A percentile compares a stretch with the other conserved stretches of the same genome.
phyloP scores from a whole-genome alignment of 2,888 invertebrate genomes.

The Polydesmus complanatus region DNA sequence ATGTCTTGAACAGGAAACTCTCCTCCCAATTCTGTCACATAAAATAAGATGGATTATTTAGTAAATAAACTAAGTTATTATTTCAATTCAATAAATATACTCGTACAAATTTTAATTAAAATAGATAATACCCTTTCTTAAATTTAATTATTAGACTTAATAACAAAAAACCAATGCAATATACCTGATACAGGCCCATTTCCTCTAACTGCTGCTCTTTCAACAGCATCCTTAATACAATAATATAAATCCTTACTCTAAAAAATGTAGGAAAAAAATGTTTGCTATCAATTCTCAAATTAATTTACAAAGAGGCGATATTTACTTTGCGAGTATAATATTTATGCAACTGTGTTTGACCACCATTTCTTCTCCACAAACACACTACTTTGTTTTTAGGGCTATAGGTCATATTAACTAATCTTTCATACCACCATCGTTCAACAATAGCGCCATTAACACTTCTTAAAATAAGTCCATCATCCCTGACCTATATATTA shows the following conservation, averaged over 20 bases:
- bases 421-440: conserved; percentile 97
- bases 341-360: conserved; percentile 89
- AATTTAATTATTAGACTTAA: background rate
- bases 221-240: conserved; percentile 98
- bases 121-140: background rate
- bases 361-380: conserved; percentile 89
- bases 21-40: conserved; percentile 43
- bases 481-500: conserved; percentile 61
- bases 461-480: conserved; percentile 50
- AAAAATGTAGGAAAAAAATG: conserved; percentile 24
- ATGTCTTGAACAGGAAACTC: conserved; percentile 98
- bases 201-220: conserved; percentile 55
- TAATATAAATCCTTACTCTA: conserved; percentile 97
- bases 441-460: conserved; percentile 39
- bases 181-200: conserved; percentile 39
- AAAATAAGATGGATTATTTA: no score
- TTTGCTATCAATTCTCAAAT: background rate
- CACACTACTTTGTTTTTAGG: conserved; percentile 96
- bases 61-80: background rate
- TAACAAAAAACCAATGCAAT: conserved; percentile 14
- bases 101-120: no score
- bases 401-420: conserved; percentile 99
- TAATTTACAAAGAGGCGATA: no score
- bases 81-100: background rate
- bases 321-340: conserved; percentile 97